Base-by-base conservation (phyloP, 2,797 vertebrate genomes). In the Salmo trutta region DNA sequence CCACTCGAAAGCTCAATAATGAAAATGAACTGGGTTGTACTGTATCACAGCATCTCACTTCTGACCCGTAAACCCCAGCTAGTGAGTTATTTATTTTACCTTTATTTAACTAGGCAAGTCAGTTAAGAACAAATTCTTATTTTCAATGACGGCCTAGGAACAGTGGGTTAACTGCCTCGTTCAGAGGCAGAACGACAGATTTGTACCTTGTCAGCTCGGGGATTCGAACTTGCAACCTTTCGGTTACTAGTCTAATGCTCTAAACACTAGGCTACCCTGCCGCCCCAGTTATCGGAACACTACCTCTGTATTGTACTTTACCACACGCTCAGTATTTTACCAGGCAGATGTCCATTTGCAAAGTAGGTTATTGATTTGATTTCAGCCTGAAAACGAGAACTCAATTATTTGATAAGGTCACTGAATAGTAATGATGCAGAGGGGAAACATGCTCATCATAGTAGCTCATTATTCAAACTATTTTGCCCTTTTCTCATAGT, bases 331-430 rank as follows among this genome's bases (percentile, higher is more conserved):
- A 12, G 10, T 12, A 12, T 12, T 47, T 47, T 3, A 75, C 79
- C 76, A 76, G 87, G 15, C 64, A 24, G 64, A 85, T 78, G 80
- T 79, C 75, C 75, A 74, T 81, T 84, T 73, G 74, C 68, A 80
- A 85, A 78, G 74, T 31, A 64, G 66, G 70, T 59, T 76, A 83
- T 84, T 83, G 84, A 87, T 86, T 87, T 21, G 82, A 87, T 86
- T 87, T 21, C 73, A 79, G 73, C 75, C 75, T 65, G 64, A 71
- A 88, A 81, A 75, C 77, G 71, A 82, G 67, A 64, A 24, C 24
- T 54, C 70, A 76, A 41, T 68, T 33, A 14, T 59, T 31, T 16
- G 76, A 73, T 86, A 71, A 84, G 76, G 77, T 89, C 77, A 77
- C 56, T 59, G 53, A 51, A 75, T 71, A 5, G 77, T 65, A 12